phyloP scores from a whole-genome alignment of 2,888 invertebrate species.

The Cryptocephalus moraei region DNA sequence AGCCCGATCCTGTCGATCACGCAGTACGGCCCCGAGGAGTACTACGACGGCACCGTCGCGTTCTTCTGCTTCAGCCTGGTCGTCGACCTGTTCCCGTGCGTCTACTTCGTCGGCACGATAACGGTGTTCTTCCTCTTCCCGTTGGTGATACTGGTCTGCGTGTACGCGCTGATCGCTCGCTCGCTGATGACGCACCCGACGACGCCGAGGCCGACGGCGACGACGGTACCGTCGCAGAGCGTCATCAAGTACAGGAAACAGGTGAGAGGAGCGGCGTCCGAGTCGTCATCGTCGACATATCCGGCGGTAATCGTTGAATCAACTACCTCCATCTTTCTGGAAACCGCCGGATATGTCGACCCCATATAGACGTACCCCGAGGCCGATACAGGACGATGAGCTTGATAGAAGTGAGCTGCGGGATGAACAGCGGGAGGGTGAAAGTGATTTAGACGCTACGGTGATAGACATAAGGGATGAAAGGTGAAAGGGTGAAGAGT shows the following conservation, averaged over 20 bases:
- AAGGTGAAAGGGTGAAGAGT: no score
- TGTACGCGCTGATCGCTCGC: constrained; percentile 78
- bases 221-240: constrained; percentile 36
- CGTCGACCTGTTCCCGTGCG: constrained; percentile 64
- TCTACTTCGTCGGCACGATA: constrained; percentile 71
- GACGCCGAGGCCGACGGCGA: constrained; percentile 43
- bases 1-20: constrained; percentile 81
- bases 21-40: constrained; percentile 60
- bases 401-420: constrained; percentile 56
- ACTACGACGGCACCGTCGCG: constrained; percentile 59
- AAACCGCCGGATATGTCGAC: no score
- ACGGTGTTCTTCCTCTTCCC: constrained; percentile 74
- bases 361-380: no score
- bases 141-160: constrained; percentile 62
- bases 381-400: no score
- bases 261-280: constrained; percentile 49
- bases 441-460: no score
- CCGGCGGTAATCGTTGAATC: no score
- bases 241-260: constrained; percentile 66
- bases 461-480: no score
- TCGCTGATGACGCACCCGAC: constrained; percentile 69
- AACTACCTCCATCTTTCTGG: no score
- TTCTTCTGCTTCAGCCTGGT: constrained; percentile 76
- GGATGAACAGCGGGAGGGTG: no score
- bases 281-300: no score